Percentiles rank a stretch among this genome's conserved stretches.
Conservation (phyloP, 1,140 invertebrate genomes). For the Dendroctonus valens region DNA sequence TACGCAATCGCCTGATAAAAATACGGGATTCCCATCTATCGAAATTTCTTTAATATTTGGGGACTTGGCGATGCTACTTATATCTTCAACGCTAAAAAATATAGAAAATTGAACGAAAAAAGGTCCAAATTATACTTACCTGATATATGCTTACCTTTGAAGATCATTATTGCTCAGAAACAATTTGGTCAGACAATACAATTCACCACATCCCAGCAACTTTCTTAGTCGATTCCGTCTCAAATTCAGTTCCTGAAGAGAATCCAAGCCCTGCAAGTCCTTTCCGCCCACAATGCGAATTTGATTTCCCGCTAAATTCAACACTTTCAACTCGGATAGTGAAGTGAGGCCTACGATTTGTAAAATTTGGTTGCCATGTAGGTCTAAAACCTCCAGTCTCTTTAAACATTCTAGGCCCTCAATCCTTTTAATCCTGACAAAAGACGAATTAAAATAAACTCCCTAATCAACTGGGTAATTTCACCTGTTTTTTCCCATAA, state of each 20-base stretch:
- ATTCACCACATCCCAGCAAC: constrained; percentile 75
- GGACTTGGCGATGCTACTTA: constrained; percentile 72
- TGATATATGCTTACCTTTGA: constrained; percentile 56
- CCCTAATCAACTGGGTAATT: constrained; percentile 1
- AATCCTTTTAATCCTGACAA: constrained; percentile 66
- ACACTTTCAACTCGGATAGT: constrained; percentile 73
- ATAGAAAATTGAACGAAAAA: constrained; percentile 10
- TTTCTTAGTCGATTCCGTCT: constrained; percentile 80
- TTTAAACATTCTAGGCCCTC: constrained; percentile 70
- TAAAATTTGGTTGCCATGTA: constrained; percentile 85
- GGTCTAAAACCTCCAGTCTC: constrained; percentile 84
- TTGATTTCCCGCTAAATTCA: constrained; percentile 89
- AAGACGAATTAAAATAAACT: background rate
- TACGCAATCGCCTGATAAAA: constrained; percentile 69
- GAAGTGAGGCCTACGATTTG: constrained; percentile 62
- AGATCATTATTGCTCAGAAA: constrained; percentile 87
- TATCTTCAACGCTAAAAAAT: constrained; percentile 73
- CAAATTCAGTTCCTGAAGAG: constrained; percentile 82
- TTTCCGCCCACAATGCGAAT: constrained; percentile 69
- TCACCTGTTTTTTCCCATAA: constrained; percentile 84
- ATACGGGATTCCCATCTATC: constrained; percentile 84
- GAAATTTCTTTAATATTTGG: constrained; percentile 74
- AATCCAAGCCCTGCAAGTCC: constrained; percentile 73
- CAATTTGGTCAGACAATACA: constrained; percentile 76
- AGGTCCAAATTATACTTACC: constrained; percentile 2